Evolutionary conservation across 2,113 vertebrate species (phyloP).

Genomic region (Lepisosteus osseus): DNA sequence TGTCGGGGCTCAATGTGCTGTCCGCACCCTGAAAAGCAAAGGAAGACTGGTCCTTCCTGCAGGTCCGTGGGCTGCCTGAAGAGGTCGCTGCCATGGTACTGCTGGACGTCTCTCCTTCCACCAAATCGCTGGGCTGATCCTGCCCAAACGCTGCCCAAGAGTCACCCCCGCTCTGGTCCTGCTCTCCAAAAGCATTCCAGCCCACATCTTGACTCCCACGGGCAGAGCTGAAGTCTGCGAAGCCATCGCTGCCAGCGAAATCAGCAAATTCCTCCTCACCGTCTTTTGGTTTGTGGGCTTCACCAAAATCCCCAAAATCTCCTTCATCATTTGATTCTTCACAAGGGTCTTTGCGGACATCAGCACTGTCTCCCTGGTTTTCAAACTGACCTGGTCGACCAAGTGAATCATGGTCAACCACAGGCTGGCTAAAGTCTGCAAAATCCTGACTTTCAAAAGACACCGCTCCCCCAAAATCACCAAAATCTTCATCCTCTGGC

Average conservation of each 20-base stretch:
- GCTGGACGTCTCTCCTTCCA: conserved; percentile 62
- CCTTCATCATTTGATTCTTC: conserved; percentile 50
- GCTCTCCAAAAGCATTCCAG: conserved; percentile 82
- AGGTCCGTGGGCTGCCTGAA: conserved; percentile 39
- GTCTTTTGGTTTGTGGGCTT: conserved; percentile 58
- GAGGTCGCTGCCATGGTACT: conserved; percentile 48
- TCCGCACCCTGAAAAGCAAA: conserved; percentile 43
- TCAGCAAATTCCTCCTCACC: conserved; percentile 25
- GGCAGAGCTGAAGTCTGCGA: conserved; percentile 91
- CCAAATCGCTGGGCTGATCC: conserved; percentile 51
- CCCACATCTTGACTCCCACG: conserved; percentile 53
- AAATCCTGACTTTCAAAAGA: conserved; percentile 53
- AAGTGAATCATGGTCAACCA: conserved; percentile 38
- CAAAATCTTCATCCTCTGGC: conserved; percentile 56
- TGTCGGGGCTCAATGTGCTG: conserved; percentile 51
- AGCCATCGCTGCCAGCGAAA: conserved; percentile 84
- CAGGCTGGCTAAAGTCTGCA: conserved; percentile 47
- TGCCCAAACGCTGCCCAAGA: conserved; percentile 77
- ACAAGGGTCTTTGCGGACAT: conserved; percentile 20
- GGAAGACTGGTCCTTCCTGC: conserved; percentile 46
- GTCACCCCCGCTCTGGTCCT: conserved; percentile 52
- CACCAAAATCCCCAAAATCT: conserved; percentile 64
- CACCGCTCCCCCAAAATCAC: conserved; percentile 56
- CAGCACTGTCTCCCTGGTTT: conserved; percentile 23
- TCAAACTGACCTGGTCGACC: conserved; percentile 24